phyloP scores from a whole-genome alignment of 2,888 invertebrate genomes.

The Trisateles emortualis region DNA sequence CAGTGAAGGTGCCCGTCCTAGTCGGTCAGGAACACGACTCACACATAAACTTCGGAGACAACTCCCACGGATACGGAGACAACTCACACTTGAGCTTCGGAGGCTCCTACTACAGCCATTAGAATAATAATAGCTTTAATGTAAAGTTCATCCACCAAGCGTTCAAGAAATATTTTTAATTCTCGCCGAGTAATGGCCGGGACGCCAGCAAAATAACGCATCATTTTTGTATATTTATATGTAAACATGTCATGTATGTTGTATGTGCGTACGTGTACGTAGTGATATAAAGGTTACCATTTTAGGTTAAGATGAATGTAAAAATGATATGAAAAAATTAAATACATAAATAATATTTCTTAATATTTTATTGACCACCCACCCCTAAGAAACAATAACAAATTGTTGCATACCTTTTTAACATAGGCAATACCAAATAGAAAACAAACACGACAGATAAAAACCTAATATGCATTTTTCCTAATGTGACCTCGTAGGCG shows the following conservation, averaged over 20 bases:
- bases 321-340: conserved; percentile 73
- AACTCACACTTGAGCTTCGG: conserved; percentile 16
- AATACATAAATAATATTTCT: conserved; percentile 53
- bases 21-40: conserved; percentile 59
- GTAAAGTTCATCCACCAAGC: conserved; percentile 62
- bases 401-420: too few species aligned
- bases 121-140: conserved; percentile 67
- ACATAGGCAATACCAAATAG: too few species aligned
- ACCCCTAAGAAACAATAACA: too few species aligned
- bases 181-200: conserved; percentile 77
- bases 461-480: conserved; percentile 6
- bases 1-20: conserved; percentile 83
- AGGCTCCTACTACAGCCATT: conserved; percentile 74
- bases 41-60: conserved; percentile 43
- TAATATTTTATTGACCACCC: conserved; percentile 59
- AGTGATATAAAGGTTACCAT: conserved; percentile 85
- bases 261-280: conserved; percentile 79
- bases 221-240: conserved; percentile 79
- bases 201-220: conserved; percentile 79
- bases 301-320: conserved; percentile 80
- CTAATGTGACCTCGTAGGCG: conserved; percentile 11
- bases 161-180: conserved; percentile 70
- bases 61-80: conserved; percentile 39
- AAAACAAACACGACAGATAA: not conserved
- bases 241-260: conserved; percentile 78